Base-by-base conservation (phyloP, 2,888 invertebrate species). In the Tipula confusa region DNA sequence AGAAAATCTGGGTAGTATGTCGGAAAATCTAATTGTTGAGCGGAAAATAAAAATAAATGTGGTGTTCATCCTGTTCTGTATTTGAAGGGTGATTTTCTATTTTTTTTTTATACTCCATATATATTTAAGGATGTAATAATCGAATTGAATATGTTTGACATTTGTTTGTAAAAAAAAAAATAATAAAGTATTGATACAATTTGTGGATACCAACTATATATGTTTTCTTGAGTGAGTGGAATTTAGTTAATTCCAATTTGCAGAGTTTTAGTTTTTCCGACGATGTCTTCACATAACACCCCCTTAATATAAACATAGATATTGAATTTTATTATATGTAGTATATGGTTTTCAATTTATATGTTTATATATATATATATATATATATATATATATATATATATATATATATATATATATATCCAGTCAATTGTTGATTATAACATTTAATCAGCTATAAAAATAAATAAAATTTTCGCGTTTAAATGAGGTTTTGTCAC, bases 101-200 rank as follows among this genome's bases (percentile, higher is more conserved):
- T n/a, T n/a, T 64, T 64, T 24, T 24, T 64, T 9, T 64, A 24
- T n/a, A n/a, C n/a, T n/a, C n/a, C n/a, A n/a, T n/a, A n/a, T n/a
- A 64, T 24, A 64, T 64, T 7, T 64, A 64, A 64, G 64, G 64
- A 64, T 64, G 64, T 64, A 64, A 64, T 64, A 64, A 64, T 64
- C 64, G 64, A 64, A 64, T 64, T 64, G 64, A 64, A 64, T 64
- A 64, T 64, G 64, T 64, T 64, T 64, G 64, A 64, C 64, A 64
- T 64, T 64, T 64, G 64, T 64, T 64, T 64, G 24, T 24, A 64
- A 18, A 64, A 18, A 48, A 18, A 48, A 15, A 24, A 64, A 64
- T 43, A 64, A 38, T 38, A 13, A 64, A 64, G 64, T 18, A 64
- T 64, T 64, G 64, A 64, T 64, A 64, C 64, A 64, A 7, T 64